Base-by-base conservation (phyloP, 2,113 vertebrate species). In the Lanius collurio region DNA sequence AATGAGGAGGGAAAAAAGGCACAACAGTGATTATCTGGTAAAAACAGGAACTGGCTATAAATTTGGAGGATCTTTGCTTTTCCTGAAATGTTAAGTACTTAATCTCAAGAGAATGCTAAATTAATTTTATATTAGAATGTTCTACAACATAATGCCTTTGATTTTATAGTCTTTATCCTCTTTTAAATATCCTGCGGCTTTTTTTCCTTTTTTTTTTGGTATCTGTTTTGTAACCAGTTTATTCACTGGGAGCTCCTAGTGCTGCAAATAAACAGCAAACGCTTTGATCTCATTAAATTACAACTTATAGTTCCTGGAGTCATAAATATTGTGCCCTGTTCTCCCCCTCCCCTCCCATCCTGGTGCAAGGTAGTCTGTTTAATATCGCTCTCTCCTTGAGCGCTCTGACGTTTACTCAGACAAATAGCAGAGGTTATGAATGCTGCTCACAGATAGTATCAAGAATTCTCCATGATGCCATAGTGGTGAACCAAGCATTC, bases 261-360 rank as follows among this genome's bases (percentile, higher is more conserved):
- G 75, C 89, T 97, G 96, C 96, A 98, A 98, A 97, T 98, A 98
- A 98, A 97, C 88, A 98, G 95, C 84, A 92, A 94, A 97, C 13
- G 92, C 98, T 98, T 98, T 98, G 97, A 98, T 98, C 98, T 98
- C 97, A 98, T 98, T 98, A 98, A 98, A 98, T 98, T 98, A 98
- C 97, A 98, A 98, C 97, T 97, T 98, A 98, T 92, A 98, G 98
- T 98, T 97, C 97, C 95, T 96, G 89, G 86, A 98, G 97, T 90
- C 98, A 98, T 98, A 98, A 98, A 98, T 98, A 98, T 85, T 95
- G 73, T 97, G 95, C 95, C 96, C 96, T 97, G 97, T 95, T 97
- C 97, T 97, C 95, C 95, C 95, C 93, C 92, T 96, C 94, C 96
- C 95, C 96, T 98, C 98, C 96, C 92, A 78, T 96, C 97, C 95